Percentiles rank a stretch among this genome's conserved stretches.
Conservation (phyloP, 2,797 vertebrate genomes). For the Parotocinclus haroldoi region DNA sequence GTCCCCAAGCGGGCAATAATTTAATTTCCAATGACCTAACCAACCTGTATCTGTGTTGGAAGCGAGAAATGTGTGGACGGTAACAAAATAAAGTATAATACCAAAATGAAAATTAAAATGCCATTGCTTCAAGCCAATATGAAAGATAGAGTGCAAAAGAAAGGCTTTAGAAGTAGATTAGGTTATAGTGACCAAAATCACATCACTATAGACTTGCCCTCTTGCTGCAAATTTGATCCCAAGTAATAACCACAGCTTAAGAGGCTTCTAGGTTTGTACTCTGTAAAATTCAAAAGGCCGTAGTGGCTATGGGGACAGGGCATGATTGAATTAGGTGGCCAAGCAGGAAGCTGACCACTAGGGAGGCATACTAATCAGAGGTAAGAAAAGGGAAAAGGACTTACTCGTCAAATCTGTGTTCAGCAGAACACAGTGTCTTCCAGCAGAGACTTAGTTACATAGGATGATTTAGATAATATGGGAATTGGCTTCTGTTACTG, state of each 20-base stretch:
- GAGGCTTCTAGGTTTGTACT: conserved; percentile 76
- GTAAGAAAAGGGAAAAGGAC: conserved; percentile 55
- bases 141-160: conserved; percentile 81
- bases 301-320: conserved; percentile 88
- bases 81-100: conserved; percentile 63
- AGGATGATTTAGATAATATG: background rate
- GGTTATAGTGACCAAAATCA: conserved; percentile 86
- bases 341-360: conserved; percentile 67
- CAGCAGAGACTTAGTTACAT: background rate
- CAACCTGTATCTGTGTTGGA: conserved; percentile 67
- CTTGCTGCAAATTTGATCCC: conserved; percentile 90
- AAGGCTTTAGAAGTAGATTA: conserved; percentile 78
- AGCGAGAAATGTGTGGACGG: conserved; percentile 48
- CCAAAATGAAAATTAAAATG: conserved; percentile 92
- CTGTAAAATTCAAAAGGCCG: conserved; percentile 82
- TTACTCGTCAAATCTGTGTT: conserved; percentile 64
- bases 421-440: conserved; percentile 4
- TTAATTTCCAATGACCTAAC: conserved; percentile 66
- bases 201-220: conserved; percentile 94
- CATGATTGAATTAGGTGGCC: conserved; percentile 78
- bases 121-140: conserved; percentile 75
- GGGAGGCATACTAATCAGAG: conserved; percentile 63
- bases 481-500: background rate
- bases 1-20: conserved; percentile 64
- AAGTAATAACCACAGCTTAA: conserved; percentile 96